A percentile compares a stretch with the other conserved stretches of the same genome.
Evolutionary conservation across 2,888 invertebrate species (phyloP).

Genomic region (Cybosia mesomella): DNA sequence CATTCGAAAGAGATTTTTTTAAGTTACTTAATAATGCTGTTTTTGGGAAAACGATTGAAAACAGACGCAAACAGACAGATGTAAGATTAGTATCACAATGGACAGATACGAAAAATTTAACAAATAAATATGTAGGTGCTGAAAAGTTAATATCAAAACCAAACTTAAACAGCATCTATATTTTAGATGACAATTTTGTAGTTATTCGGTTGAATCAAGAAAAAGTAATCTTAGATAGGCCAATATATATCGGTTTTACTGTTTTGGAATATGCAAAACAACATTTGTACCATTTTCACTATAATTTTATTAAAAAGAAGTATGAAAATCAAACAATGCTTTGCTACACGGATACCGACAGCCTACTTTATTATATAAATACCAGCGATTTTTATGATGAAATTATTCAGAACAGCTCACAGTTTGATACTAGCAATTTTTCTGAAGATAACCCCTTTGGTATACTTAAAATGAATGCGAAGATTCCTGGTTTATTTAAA

Average conservation of each 20-base stretch:
- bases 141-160: conserved; percentile 20
- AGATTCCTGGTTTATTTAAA: conserved; percentile 7
- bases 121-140: conserved; percentile 5
- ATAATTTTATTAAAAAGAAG: conserved; percentile 12
- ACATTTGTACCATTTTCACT: conserved; percentile 20
- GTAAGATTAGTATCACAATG: conserved; percentile 1
- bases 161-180: conserved; percentile 14
- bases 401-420: background rate
- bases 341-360: conserved; percentile 11
- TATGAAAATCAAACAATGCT: background rate
- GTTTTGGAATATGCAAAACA: conserved; percentile 19
- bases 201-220: background rate
- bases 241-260: conserved; percentile 16
- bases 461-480: background rate
- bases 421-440: conserved; percentile 7
- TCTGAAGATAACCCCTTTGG: background rate
- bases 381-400: conserved; percentile 11
- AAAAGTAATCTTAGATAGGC: background rate
- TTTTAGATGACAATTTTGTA: conserved; percentile 10
- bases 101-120: background rate
- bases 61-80: conserved; percentile 11
- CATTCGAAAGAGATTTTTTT: conserved; percentile 14
- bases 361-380: background rate
- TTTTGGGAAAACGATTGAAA: conserved; percentile 15
- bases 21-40: conserved; percentile 7